phyloP scores from a whole-genome alignment of 2,888 invertebrate genomes.

The Hemistola chrysoprasaria region DNA sequence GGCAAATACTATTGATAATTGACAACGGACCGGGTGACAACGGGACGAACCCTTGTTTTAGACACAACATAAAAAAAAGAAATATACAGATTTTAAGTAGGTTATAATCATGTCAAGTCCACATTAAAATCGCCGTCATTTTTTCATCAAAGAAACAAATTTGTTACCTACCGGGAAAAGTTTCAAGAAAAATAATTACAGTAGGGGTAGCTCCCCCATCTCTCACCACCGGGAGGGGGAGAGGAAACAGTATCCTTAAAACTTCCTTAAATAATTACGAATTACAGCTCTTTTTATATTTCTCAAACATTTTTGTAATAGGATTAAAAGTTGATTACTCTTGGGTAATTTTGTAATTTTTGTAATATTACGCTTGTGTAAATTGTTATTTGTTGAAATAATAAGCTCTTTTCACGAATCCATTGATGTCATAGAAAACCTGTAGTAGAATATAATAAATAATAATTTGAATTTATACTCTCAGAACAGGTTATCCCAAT shows the following conservation, averaged over 20 bases:
- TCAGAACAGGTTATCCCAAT: too few species aligned
- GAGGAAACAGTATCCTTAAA: conserved; percentile 39
- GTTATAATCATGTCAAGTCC: conserved; percentile 29
- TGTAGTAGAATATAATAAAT: too few species aligned
- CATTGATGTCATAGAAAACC: too few species aligned
- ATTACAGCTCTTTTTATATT: conserved; percentile 49
- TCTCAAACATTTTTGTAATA: conserved; percentile 66
- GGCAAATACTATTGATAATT: too few species aligned
- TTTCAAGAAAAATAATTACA: conserved; percentile 77
- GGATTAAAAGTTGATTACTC: conserved; percentile 68
- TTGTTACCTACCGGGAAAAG: conserved; percentile 53
- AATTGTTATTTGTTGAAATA: conserved; percentile 6
- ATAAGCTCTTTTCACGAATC: not conserved
- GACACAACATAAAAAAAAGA: too few species aligned
- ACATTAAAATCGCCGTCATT: conserved; percentile 25
- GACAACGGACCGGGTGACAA: too few species aligned
- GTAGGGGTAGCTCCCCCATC: conserved; percentile 48
- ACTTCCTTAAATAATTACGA: conserved; percentile 72
- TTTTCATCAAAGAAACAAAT: conserved; percentile 52
- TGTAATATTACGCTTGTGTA: conserved; percentile 15
- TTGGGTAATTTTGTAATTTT: conserved; percentile 47
- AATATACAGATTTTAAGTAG: too few species aligned
- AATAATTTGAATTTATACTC: too few species aligned
- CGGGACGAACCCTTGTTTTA: too few species aligned
- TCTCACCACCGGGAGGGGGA: conserved; percentile 41